Evolutionary conservation across 2,113 vertebrate genomes (phyloP).

Genomic region (Ctenomys sociabilis): DNA sequence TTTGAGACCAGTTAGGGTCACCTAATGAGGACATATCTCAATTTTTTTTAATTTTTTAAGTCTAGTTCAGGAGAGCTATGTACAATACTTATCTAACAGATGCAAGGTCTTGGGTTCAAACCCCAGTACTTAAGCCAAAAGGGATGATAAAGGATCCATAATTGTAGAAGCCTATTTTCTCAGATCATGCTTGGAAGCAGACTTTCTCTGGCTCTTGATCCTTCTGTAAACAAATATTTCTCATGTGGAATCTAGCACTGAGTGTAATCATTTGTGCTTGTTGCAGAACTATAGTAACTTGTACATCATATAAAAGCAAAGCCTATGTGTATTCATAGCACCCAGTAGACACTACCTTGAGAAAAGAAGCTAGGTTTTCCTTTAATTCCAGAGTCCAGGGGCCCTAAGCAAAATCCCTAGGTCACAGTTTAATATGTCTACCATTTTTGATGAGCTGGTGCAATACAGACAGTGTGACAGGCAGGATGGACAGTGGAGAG

Average conservation of each 20-base stretch:
- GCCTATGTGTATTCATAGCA: not conserved
- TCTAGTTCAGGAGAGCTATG: not conserved
- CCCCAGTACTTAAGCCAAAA: not conserved
- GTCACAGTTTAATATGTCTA: not conserved
- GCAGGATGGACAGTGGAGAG: not conserved
- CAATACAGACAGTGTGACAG: not conserved
- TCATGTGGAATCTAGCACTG: not conserved
- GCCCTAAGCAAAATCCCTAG: not conserved
- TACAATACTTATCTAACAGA: not conserved
- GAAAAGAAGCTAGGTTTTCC: constrained; percentile 2
- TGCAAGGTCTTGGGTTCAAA: not conserved
- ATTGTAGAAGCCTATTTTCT: not conserved
- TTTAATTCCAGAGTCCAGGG: not conserved
- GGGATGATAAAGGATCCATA: not conserved
- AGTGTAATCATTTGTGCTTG: not conserved
- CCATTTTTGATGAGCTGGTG: not conserved
- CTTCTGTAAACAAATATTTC: not conserved
- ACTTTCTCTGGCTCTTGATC: not conserved
- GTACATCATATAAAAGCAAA: not conserved
- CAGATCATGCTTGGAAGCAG: not conserved
- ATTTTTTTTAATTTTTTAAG: not conserved
- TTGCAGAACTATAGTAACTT: not conserved
- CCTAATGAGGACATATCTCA: not conserved
- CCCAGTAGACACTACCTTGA: not conserved
- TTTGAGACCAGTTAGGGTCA: not conserved